These are phyloP conservation scores for Ramphastos sulfuratus DNA, from an alignment of 2,113 vertebrate species.

Conservation along the genomic window DNA sequence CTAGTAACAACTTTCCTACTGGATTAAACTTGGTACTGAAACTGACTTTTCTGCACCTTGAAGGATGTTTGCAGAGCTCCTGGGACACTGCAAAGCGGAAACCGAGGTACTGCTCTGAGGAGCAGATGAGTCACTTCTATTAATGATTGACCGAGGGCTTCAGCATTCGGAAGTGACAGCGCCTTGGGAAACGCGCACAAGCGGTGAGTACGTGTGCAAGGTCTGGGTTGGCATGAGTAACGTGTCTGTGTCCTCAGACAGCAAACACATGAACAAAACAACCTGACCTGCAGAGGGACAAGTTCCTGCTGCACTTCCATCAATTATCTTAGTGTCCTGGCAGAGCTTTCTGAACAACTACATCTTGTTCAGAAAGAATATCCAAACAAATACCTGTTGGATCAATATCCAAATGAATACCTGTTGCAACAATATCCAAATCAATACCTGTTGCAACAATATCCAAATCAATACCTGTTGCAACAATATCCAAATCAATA, in stretches of 20 bases:
- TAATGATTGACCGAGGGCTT: neutral
- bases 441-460: no score
- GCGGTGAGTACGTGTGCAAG: neutral
- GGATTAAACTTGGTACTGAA: neutral
- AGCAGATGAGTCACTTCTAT: neutral
- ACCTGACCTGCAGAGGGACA: neutral
- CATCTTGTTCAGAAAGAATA: neutral
- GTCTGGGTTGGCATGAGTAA: neutral
- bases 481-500: no score
- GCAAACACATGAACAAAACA: neutral
- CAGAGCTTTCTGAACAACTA: neutral
- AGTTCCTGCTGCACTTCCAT: neutral
- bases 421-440: no score
- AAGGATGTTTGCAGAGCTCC: neutral
- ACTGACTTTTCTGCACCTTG: neutral
- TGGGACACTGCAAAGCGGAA: neutral
- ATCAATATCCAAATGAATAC: no score
- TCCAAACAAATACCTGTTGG: no score
- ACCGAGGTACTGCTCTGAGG: neutral
- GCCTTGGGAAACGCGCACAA: neutral
- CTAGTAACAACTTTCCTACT: accelerated
- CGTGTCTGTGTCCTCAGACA: accelerated
- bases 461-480: no score
- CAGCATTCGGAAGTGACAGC: neutral
- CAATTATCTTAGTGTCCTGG: neutral